Percentiles rank a stretch among this genome's conserved stretches.
Evolutionary conservation across 2,888 invertebrate species (phyloP).

Genomic region (Branchinecta sandiegonensis): DNA sequence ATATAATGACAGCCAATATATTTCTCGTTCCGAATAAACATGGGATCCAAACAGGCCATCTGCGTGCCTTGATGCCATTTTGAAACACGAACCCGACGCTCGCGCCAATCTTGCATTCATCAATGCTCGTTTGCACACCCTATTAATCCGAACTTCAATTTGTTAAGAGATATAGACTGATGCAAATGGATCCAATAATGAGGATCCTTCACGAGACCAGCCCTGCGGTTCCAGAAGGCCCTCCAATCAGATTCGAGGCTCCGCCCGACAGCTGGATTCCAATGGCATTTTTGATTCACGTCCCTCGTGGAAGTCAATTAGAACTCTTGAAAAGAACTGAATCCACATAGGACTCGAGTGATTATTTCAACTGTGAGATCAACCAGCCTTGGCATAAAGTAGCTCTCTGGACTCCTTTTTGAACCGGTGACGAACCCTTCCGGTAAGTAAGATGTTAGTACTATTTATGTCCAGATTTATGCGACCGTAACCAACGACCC

Average conservation of each 20-base stretch:
- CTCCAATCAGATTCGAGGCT: background rate
- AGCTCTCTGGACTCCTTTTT: no score
- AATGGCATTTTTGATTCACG: slow-evolving; percentile 7
- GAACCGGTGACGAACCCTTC: no score
- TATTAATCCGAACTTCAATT: slow-evolving; percentile 15
- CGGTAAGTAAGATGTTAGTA: no score
- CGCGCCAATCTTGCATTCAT: slow-evolving; percentile 17
- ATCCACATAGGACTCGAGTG: no score
- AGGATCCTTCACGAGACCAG: background rate
- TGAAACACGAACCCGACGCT: slow-evolving; percentile 16
- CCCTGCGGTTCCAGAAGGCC: background rate
- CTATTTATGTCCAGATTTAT: no score
- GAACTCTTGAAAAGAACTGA: background rate
- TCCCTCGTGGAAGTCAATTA: slow-evolving; percentile 5
- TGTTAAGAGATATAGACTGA: slow-evolving; percentile 13
- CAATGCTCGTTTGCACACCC: slow-evolving; percentile 15
- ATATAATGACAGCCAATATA: slow-evolving; percentile 16
- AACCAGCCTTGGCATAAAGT: no score
- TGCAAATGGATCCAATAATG: slow-evolving; percentile 16
- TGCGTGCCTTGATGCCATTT: slow-evolving; percentile 5
- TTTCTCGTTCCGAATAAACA: slow-evolving; percentile 1
- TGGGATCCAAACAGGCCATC: background rate
- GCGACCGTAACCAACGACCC: no score
- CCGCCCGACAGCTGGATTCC: slow-evolving; percentile 11
- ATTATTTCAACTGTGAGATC: no score